Evolutionary conservation across 23 tunicate species (phyloP).

Genomic region (Ciona savignyi): DNA sequence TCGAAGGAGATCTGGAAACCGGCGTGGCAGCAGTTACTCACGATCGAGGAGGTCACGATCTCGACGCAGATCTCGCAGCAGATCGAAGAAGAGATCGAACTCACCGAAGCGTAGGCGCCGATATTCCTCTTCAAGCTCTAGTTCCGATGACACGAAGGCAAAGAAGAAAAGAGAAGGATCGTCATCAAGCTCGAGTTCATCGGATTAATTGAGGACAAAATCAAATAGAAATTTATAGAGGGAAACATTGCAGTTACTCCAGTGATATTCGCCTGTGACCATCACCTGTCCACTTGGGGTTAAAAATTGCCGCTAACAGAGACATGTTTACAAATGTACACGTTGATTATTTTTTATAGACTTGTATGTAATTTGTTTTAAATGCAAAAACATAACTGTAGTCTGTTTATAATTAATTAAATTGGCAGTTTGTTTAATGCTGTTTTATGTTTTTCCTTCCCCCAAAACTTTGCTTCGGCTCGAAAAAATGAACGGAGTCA

Average conservation of each 20-base stretch:
- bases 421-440: background rate
- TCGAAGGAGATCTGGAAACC: slow-evolving; percentile 27
- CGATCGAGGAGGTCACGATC: slow-evolving; percentile 5
- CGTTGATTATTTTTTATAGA: background rate
- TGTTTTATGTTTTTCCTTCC: background rate
- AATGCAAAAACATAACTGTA: background rate
- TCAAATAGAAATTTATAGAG: no score
- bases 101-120: background rate
- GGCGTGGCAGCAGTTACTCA: slow-evolving; percentile 24
- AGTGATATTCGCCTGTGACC: background rate
- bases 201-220: background rate
- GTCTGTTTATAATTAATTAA: background rate
- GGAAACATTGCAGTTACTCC: background rate
- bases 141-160: slow-evolving; percentile 9
- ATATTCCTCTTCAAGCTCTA: background rate
- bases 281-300: background rate
- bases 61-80: slow-evolving; percentile 5
- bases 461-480: background rate
- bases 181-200: background rate
- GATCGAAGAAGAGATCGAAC: background rate
- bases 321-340: background rate
- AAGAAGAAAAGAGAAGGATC: slow-evolving; percentile 11
- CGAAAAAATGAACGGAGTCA: background rate
- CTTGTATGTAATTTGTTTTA: background rate
- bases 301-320: background rate